Conservation (phyloP, 2,888 invertebrate genomes). For the Volucella inflata region DNA sequence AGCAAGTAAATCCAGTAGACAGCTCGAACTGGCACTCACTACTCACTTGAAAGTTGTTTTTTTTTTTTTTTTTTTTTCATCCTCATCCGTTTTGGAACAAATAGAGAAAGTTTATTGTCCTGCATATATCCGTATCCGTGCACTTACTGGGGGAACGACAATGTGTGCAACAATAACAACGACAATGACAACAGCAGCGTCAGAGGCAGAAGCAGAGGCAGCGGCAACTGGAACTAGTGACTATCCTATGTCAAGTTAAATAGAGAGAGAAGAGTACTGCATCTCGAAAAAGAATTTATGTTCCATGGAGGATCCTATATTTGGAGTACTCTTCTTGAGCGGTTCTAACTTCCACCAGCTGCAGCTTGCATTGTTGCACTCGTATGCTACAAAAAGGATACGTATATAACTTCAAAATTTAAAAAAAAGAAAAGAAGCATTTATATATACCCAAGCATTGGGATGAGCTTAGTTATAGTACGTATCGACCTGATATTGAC, state of each 20-base stretch:
- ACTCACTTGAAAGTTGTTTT: slow-evolving; percentile 41
- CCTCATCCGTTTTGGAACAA: slow-evolving; percentile 51
- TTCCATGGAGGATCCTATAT: slow-evolving; percentile 68
- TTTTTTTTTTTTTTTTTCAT: slow-evolving; percentile 29
- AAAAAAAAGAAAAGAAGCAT: slow-evolving; percentile 15
- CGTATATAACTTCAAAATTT: slow-evolving; percentile 61
- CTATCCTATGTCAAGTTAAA: slow-evolving; percentile 68
- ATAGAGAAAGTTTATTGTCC: slow-evolving; percentile 73
- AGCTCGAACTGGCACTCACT: slow-evolving; percentile 2
- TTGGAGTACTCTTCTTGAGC: slow-evolving; percentile 41
- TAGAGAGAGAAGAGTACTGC: slow-evolving; percentile 52
- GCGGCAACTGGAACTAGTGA: slow-evolving; percentile 13
- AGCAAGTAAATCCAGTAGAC: slow-evolving; percentile 19
- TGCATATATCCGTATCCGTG: slow-evolving; percentile 50
- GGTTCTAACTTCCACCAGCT: slow-evolving; percentile 57
- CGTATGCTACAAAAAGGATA: slow-evolving; percentile 47
- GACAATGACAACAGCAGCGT: too few species aligned
- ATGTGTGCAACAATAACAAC: slow-evolving; percentile 39
- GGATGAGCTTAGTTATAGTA: slow-evolving; percentile 32
- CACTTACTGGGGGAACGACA: slow-evolving; percentile 59
- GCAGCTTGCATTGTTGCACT: slow-evolving; percentile 54
- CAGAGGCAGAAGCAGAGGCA: too few species aligned
- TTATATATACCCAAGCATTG: slow-evolving; percentile 31
- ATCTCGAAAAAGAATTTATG: slow-evolving; percentile 69
- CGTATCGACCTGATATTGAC: slow-evolving; percentile 67